A percentile compares a stretch with the other conserved stretches of the same genome.
These are phyloP conservation scores for Sus scrofa DNA, from an alignment of 2,113 vertebrate species.

Conservation along the genomic window DNA sequence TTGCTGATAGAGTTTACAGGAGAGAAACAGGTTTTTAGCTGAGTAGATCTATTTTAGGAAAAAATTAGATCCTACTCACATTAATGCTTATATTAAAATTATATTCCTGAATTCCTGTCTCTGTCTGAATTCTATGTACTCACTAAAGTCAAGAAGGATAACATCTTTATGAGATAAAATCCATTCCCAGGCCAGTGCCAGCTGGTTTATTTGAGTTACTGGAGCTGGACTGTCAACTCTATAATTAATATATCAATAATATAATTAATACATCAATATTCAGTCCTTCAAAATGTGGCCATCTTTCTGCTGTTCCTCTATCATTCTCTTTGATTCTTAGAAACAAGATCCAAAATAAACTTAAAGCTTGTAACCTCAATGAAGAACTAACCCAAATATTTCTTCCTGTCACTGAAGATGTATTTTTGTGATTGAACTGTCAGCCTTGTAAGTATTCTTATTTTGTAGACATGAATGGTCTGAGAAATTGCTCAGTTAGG, in stretches of 20 bases:
- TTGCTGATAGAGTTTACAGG: conserved; percentile 40
- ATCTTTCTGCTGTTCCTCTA: neutral
- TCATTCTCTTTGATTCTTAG: conserved; percentile 52
- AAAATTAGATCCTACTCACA: neutral
- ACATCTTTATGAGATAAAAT: neutral
- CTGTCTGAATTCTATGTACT: conserved; percentile 21
- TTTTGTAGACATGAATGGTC: conserved; percentile 27
- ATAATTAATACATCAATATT: conserved; percentile 18
- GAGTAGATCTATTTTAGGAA: conserved; percentile 24
- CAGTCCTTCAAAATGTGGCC: neutral
- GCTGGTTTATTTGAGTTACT: neutral
- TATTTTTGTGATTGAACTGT: conserved; percentile 24
- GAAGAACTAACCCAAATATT: neutral
- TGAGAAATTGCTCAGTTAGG: neutral
- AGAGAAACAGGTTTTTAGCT: neutral
- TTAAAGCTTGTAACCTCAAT: neutral
- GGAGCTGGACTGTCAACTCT: neutral
- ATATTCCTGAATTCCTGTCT: neutral
- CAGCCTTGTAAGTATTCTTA: neutral
- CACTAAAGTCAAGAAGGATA: neutral
- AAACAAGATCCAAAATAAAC: conserved; percentile 53
- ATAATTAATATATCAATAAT: neutral
- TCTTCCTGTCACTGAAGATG: neutral
- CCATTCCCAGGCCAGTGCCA: neutral
- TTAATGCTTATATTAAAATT: conserved; percentile 42